phyloP scores from a whole-genome alignment of 2,113 vertebrate species.

The Oreochromis niloticus region DNA sequence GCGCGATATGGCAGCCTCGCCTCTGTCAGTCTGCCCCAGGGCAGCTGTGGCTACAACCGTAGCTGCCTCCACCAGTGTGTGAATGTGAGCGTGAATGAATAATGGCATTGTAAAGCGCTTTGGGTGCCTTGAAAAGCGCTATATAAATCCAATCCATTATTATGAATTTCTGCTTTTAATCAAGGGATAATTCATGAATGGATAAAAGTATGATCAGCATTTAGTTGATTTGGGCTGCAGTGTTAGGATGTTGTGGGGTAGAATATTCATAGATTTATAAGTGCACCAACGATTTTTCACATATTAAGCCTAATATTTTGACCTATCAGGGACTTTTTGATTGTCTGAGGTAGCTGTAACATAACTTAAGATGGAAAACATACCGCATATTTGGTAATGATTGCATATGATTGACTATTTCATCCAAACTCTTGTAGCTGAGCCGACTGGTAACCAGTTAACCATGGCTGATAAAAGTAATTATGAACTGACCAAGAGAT shows the following conservation, averaged over 20 bases:
- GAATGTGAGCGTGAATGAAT: too few relatives aligned
- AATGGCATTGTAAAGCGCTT: too few relatives aligned
- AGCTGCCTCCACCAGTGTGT: too few relatives aligned
- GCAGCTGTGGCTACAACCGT: too few relatives aligned
- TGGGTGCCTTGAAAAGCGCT: too few relatives aligned
- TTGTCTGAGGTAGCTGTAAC: background rate
- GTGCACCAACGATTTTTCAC: accelerated
- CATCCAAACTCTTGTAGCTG: background rate
- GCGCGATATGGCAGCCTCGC: too few relatives aligned
- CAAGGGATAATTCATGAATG: background rate
- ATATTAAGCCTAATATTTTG: background rate
- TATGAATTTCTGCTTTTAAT: background rate
- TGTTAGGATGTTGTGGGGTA: background rate
- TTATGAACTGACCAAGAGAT: background rate
- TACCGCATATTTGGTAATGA: background rate
- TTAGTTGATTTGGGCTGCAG: background rate
- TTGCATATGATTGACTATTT: background rate
- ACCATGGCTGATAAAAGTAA: background rate
- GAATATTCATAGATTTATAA: background rate
- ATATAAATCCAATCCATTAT: too few relatives aligned
- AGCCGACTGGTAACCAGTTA: background rate
- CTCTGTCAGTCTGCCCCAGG: too few relatives aligned
- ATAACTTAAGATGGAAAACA: background rate
- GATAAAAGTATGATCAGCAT: background rate
- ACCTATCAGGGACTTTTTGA: background rate